These are phyloP conservation scores for Eulemur coronatus DNA, from an alignment of 2,797 vertebrate genomes.

Conservation along the genomic window DNA sequence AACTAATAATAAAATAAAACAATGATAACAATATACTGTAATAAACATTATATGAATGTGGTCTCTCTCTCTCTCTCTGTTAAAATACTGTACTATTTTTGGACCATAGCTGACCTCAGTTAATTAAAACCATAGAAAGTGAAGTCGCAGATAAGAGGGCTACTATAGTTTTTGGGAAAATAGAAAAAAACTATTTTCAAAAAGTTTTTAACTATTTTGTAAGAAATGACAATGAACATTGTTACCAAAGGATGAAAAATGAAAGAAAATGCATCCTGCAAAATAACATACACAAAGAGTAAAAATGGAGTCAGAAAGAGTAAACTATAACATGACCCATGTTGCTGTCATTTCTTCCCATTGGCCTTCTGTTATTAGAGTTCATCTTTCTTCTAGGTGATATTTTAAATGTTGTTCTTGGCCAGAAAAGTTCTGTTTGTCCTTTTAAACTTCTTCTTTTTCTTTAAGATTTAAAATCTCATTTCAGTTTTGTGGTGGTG, in stretches of 20 bases:
- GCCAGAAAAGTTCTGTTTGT: neutral
- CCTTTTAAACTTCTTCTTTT: neutral
- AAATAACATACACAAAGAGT: too few relatives aligned
- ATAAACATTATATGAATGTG: neutral
- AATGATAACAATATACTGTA: neutral
- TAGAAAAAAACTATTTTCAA: neutral
- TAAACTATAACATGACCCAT: neutral
- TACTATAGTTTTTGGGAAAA: neutral
- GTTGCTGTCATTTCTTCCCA: neutral
- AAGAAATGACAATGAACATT: neutral
- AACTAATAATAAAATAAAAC: neutral
- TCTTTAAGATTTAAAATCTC: conserved; percentile 25
- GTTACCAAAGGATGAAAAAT: neutral
- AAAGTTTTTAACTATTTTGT: neutral
- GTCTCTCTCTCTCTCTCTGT: neutral
- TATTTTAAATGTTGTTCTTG: conserved; percentile 7
- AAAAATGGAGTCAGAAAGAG: neutral
- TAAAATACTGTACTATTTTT: neutral
- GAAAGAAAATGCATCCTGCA: neutral
- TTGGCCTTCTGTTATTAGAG: neutral
- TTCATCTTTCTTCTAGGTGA: neutral
- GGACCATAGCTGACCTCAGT: neutral
- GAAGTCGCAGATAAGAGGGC: neutral
- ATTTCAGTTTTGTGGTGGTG: neutral
- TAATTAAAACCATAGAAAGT: neutral